Evolutionary conservation across 2,113 vertebrate genomes (phyloP).

Genomic region (Nibea albiflora): DNA sequence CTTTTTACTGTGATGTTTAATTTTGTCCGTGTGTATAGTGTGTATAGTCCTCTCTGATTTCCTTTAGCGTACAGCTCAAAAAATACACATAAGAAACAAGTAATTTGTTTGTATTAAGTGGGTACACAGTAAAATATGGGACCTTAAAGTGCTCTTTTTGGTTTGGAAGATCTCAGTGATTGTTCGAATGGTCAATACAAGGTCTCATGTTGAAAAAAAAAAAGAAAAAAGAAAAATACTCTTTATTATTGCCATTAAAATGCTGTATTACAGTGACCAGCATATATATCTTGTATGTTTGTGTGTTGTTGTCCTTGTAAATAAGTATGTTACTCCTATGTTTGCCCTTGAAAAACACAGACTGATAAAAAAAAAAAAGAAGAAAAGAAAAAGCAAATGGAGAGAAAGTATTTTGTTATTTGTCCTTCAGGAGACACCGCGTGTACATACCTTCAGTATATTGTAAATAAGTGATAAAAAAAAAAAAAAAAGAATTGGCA

Average conservation of each 20-base stretch:
- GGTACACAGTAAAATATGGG: conserved; percentile 49
- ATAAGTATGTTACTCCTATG: conserved; percentile 83
- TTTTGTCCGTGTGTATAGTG: conserved; percentile 72
- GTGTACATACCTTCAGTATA: conserved; percentile 88
- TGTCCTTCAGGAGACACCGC: conserved; percentile 84
- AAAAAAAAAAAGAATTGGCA: conserved; percentile 65
- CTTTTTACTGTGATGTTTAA: conserved; percentile 71
- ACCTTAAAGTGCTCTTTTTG: conserved; percentile 66
- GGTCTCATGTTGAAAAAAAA: conserved; percentile 55
- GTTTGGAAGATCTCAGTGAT: conserved; percentile 52
- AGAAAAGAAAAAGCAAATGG: conserved; percentile 57
- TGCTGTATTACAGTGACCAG: conserved; percentile 83
- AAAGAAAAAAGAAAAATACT: conserved; percentile 42
- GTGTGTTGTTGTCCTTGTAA: conserved; percentile 89
- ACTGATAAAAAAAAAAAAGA: conserved; percentile 72
- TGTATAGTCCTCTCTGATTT: conserved; percentile 70
- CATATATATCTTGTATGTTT: conserved; percentile 81
- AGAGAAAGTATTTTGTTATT: conserved; percentile 90
- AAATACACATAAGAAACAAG: conserved; percentile 44
- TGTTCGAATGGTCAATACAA: conserved; percentile 57
- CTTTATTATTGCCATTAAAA: conserved; percentile 72
- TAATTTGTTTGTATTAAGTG: conserved; percentile 60
- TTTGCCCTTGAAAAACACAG: conserved; percentile 80
- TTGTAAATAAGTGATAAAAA: conserved; percentile 88
- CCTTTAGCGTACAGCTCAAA: conserved; percentile 52